Conservation (phyloP, 2,888 invertebrate species). For the Dolomedes plantarius region DNA sequence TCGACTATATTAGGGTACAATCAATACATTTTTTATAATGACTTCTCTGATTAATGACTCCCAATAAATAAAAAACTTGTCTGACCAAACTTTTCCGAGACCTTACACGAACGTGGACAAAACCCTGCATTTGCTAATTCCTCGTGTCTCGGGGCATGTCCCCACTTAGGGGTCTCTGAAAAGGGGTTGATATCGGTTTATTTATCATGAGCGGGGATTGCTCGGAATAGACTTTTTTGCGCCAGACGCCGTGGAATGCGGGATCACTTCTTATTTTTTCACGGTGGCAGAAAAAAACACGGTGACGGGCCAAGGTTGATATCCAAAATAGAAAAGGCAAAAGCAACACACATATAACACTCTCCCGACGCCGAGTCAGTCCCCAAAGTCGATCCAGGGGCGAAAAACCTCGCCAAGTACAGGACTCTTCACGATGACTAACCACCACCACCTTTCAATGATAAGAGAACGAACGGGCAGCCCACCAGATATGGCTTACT, state of each 20-base stretch:
- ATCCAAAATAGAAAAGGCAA: slow-evolving; percentile 53
- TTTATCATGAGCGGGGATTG: not conserved
- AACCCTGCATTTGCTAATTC: too few relatives aligned
- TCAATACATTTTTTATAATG: too few relatives aligned
- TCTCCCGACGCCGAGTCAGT: slow-evolving; percentile 13
- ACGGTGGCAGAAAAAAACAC: slow-evolving; percentile 26
- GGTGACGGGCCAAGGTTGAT: slow-evolving; percentile 62
- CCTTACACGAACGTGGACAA: too few relatives aligned
- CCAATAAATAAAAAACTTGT: too few relatives aligned
- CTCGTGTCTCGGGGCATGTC: too few relatives aligned
- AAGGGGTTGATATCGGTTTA: not conserved
- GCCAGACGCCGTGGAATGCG: slow-evolving; percentile 10
- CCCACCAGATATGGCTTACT: too few relatives aligned
- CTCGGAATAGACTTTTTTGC: slow-evolving; percentile 10
- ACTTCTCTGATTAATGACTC: too few relatives aligned
- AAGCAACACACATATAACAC: not conserved
- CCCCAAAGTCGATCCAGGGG: not conserved
- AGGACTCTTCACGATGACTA: slow-evolving; percentile 1
- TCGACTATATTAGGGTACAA: too few relatives aligned
- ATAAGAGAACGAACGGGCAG: too few relatives aligned
- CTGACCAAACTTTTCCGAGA: too few relatives aligned
- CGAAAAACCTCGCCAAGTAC: not conserved
- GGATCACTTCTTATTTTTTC: slow-evolving; percentile 2
- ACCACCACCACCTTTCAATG: not conserved
- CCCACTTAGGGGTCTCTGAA: too few relatives aligned